phyloP scores from a whole-genome alignment of 2,888 invertebrate species.

The Alloscopus bannaensis region DNA sequence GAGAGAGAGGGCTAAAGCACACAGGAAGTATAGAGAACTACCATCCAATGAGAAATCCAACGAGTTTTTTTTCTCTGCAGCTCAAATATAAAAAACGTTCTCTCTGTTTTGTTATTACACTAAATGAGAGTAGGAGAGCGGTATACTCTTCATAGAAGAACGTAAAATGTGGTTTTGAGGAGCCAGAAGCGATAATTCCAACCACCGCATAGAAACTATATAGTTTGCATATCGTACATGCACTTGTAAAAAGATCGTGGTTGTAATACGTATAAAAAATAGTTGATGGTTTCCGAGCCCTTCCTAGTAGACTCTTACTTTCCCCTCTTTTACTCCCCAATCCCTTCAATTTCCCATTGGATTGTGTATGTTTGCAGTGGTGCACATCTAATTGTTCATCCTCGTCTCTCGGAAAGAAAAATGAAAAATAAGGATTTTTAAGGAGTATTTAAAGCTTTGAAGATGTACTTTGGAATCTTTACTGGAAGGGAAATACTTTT shows the following conservation, averaged over 20 bases:
- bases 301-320: background rate
- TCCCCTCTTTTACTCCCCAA: background rate
- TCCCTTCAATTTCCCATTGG: slow-evolving; percentile 29
- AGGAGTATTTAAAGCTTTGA: background rate
- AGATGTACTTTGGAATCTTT: background rate
- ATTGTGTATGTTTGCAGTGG: slow-evolving; percentile 13
- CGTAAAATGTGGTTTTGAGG: slow-evolving; percentile 36
- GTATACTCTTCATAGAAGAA: slow-evolving; percentile 9
- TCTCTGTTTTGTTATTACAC: no score
- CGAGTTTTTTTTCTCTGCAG: no score
- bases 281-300: slow-evolving; percentile 8
- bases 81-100: no score
- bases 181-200: slow-evolving; percentile 53
- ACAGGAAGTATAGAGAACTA: no score
- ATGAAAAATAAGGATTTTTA: no score
- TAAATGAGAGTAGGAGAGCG: background rate
- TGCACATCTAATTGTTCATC: background rate
- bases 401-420: background rate
- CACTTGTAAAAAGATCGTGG: slow-evolving; percentile 17
- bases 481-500: background rate
- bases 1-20: no score
- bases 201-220: slow-evolving; percentile 1
- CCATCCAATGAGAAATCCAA: no score
- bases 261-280: slow-evolving; percentile 18
- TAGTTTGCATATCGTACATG: background rate